Conservation (phyloP, 2,888 invertebrate genomes). For the Melipona beecheii region DNA sequence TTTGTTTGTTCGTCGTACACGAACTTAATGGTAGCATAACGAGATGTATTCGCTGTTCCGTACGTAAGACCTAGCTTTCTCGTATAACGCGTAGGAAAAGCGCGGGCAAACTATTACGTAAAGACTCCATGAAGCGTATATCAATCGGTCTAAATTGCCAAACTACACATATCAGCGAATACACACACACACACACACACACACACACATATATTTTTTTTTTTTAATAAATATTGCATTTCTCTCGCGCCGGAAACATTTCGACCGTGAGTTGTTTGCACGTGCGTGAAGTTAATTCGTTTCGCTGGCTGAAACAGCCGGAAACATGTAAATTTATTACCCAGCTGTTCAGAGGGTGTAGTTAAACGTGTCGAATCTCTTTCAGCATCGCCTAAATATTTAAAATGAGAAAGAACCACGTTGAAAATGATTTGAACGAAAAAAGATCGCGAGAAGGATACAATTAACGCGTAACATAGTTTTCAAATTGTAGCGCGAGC, state of each 20-base stretch:
- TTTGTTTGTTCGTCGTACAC: slow-evolving; percentile 61
- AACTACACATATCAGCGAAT: neutral
- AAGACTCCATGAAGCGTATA: neutral
- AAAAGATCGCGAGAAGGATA: neutral
- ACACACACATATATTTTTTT: neutral
- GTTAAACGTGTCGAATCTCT: too few species aligned
- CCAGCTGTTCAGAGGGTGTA: neutral
- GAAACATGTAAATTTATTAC: slow-evolving; percentile 17
- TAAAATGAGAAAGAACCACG: neutral
- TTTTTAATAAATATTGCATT: slow-evolving; percentile 13
- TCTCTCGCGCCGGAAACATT: neutral
- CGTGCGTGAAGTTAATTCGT: slow-evolving; percentile 10
- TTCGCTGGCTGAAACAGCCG: neutral
- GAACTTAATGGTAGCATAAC: slow-evolving; percentile 60
- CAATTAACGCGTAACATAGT: slow-evolving; percentile 12
- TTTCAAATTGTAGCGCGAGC: neutral
- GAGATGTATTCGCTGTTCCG: slow-evolving; percentile 52
- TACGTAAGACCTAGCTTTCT: slow-evolving; percentile 39
- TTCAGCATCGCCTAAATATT: neutral
- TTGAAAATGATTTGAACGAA: neutral
- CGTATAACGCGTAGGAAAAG: slow-evolving; percentile 2
- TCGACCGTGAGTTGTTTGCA: neutral
- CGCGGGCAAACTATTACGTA: neutral
- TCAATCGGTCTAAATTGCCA: neutral
- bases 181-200: too few species aligned